phyloP scores from a whole-genome alignment of 2,113 vertebrate species.

The Syrmaticus mikado region DNA sequence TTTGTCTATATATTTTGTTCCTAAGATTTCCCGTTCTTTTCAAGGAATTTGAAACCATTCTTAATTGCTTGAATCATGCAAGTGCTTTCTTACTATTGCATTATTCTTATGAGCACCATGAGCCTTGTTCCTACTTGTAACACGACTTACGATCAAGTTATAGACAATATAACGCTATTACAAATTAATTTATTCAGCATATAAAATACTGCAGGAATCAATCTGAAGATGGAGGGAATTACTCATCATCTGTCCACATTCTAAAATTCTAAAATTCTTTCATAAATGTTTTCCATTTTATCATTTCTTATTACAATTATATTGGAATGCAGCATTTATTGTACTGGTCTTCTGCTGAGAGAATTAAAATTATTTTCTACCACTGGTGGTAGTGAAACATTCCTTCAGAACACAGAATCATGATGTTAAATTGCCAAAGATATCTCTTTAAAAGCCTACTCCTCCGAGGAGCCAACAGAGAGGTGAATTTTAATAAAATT shows the following conservation, averaged over 20 bases:
- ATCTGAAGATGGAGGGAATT: neutral
- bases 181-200: neutral
- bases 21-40: neutral
- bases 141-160: neutral
- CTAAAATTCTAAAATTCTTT: neutral
- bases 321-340: neutral
- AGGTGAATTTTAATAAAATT: neutral
- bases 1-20: neutral
- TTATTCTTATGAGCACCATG: neutral
- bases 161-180: neutral
- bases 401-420: neutral
- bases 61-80: neutral
- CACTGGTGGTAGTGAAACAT: neutral
- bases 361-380: neutral
- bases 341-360: neutral
- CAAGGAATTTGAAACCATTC: neutral
- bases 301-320: neutral
- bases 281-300: neutral
- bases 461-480: neutral
- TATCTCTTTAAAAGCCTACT: neutral
- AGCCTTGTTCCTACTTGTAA: neutral
- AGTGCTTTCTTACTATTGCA: neutral
- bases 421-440: neutral
- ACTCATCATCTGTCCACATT: neutral
- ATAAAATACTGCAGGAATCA: neutral